phyloP scores from a whole-genome alignment of 2,113 vertebrate genomes.

The Rhombomys opimus region DNA sequence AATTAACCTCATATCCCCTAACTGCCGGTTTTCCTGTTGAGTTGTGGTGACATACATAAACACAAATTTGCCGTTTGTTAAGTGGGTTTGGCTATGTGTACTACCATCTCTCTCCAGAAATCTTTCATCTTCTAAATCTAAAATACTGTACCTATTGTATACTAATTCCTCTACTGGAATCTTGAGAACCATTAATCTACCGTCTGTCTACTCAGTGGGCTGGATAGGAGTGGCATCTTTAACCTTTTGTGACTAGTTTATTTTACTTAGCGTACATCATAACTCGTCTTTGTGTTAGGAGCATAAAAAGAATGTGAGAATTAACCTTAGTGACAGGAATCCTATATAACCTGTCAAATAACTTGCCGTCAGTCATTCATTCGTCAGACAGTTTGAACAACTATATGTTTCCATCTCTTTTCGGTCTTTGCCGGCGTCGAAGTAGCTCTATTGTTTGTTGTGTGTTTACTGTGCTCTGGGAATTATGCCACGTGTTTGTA shows the following conservation, averaged over 20 bases:
- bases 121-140: background rate
- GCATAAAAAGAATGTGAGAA: background rate
- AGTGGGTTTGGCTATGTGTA: background rate
- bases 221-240: background rate
- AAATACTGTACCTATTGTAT: background rate
- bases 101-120: background rate
- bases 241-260: background rate
- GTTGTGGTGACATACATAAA: background rate
- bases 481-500: background rate
- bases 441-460: background rate
- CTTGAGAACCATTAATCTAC: background rate
- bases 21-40: background rate
- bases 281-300: background rate
- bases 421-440: background rate
- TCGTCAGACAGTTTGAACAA: background rate
- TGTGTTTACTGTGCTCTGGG: background rate
- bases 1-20: background rate
- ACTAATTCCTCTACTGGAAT: no score
- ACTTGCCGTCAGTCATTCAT: background rate
- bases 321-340: background rate
- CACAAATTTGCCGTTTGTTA: background rate
- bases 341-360: background rate
- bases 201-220: background rate
- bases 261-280: background rate
- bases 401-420: background rate